Conservation (phyloP, 53 echinoderm and acorn worm species). For the Mesocentrotus franciscanus region DNA sequence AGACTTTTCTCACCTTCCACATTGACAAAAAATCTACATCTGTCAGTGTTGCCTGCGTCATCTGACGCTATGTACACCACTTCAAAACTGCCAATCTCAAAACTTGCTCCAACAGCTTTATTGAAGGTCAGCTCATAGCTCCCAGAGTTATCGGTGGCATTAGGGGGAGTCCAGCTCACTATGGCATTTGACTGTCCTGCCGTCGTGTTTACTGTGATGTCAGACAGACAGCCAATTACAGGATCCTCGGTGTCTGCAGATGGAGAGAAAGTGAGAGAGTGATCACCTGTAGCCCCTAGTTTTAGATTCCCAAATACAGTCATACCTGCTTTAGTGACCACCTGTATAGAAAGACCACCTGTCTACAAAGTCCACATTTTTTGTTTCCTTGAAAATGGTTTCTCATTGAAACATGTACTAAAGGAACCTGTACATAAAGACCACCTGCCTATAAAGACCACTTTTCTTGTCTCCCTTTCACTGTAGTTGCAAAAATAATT, state of each 20-base stretch:
- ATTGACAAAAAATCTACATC: constrained; percentile 60
- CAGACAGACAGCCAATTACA: constrained; percentile 43
- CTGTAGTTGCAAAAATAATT: no score
- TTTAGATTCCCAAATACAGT: no score
- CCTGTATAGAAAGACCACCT: no score
- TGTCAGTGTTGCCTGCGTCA: constrained; percentile 47
- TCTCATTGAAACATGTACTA: no score
- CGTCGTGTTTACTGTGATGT: constrained; percentile 39
- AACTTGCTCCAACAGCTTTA: background rate
- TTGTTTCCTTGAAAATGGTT: no score
- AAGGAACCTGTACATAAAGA: no score
- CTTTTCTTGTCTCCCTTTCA: no score
- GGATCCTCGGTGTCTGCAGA: constrained; percentile 63
- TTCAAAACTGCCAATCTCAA: constrained; percentile 31
- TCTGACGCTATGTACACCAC: constrained; percentile 59
- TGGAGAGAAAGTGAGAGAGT: background rate
- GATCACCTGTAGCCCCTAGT: background rate
- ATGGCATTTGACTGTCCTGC: constrained; percentile 14
- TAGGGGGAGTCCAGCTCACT: constrained; percentile 58
- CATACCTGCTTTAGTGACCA: no score
- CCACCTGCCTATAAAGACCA: no score
- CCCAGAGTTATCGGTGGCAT: constrained; percentile 63
- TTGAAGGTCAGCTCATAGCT: background rate
- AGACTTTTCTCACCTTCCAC: constrained; percentile 48
- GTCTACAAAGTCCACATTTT: no score